Evolutionary conservation across 2,113 vertebrate genomes (phyloP), one percentile per base, ranked within the genome.

Genomic region (Phainopepla nitens): DNA sequence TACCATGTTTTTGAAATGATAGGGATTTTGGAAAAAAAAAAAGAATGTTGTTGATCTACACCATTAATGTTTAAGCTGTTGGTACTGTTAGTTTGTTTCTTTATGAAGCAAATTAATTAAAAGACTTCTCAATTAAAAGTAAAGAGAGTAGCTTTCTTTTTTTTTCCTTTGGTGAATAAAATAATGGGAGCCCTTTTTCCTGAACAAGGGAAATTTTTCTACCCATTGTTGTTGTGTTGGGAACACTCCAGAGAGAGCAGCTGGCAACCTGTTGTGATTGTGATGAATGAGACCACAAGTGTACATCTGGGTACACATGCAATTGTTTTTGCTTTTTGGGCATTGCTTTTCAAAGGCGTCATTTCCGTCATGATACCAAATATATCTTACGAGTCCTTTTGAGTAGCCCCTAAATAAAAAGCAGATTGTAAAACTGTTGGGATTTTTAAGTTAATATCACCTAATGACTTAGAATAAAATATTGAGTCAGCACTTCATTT

Each of bases 321-420:
- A 81, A 8, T 84, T 93, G 51, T 25, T 95, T 95, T 89, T 84
- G 22, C 41, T 39, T 89, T 50, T 69, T 94, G 84, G 73, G 42
- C 2, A 1, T 96, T 82, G 56, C 80, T 92, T 97, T 87, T 96
- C 51, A 49, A 23, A 75, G 62, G 31, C 53, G 72, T 94, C 15
- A 31, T 80, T 97, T 86, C 61, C 14, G 49, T 93, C 83, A 44
- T 66, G 76, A 36, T 77, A 36, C 53, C 62, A 90, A 57, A 44
- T 87, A 14, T 91, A 58, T 90, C 36, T 76, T 77, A 41, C 24
- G n/a, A 44, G 41, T 78, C 51, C 65, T 97, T 82, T 81, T 89
- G 84, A 94, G 94, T 91, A 83, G 45, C 54, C 54, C 47, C 95
- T 94, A 64, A 91, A 79, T 91, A 89, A 53, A 84, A 96, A 96